A percentile compares a stretch with the other conserved stretches of the same genome.
Conservation (phyloP, 2,888 invertebrate species). For the Xestia rhomboidea region DNA sequence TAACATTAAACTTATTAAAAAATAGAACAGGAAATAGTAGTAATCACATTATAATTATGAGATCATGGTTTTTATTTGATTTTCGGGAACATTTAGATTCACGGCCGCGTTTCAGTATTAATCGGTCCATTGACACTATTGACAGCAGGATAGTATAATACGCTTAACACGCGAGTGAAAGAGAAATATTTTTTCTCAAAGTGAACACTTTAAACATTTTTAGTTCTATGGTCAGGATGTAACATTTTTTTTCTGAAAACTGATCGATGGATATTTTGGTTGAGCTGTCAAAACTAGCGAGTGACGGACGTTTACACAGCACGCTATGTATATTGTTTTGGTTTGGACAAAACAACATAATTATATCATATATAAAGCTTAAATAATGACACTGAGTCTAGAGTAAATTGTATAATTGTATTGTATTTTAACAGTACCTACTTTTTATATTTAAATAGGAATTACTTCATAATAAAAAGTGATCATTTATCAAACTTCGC, state of each 20-base stretch:
- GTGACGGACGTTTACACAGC: neutral
- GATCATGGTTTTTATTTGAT: slow-evolving; percentile 77
- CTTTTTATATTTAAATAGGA: neutral
- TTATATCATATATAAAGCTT: neutral
- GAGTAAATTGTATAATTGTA: neutral
- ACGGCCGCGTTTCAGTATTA: slow-evolving; percentile 35
- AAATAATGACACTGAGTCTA: neutral
- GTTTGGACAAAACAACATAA: neutral
- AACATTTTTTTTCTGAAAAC: neutral
- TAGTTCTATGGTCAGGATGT: neutral
- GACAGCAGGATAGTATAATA: slow-evolving; percentile 50
- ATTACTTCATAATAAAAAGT: neutral
- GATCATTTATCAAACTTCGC: neutral
- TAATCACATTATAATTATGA: slow-evolving; percentile 69
- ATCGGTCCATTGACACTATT: slow-evolving; percentile 39
- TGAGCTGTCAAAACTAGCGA: slow-evolving; percentile 10
- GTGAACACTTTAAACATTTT: neutral
- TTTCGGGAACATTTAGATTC: slow-evolving; percentile 64
- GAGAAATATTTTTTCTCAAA: slow-evolving; percentile 26
- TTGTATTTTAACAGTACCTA: neutral
- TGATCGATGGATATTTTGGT: slow-evolving; percentile 27
- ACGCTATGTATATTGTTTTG: neutral
- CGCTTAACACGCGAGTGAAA: slow-evolving; percentile 9
- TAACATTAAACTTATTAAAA: slow-evolving; percentile 50
- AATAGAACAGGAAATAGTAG: slow-evolving; percentile 40